These are phyloP conservation scores for Episyrphus balteatus DNA, from an alignment of 1,140 invertebrate genomes.

Conservation along the genomic window DNA sequence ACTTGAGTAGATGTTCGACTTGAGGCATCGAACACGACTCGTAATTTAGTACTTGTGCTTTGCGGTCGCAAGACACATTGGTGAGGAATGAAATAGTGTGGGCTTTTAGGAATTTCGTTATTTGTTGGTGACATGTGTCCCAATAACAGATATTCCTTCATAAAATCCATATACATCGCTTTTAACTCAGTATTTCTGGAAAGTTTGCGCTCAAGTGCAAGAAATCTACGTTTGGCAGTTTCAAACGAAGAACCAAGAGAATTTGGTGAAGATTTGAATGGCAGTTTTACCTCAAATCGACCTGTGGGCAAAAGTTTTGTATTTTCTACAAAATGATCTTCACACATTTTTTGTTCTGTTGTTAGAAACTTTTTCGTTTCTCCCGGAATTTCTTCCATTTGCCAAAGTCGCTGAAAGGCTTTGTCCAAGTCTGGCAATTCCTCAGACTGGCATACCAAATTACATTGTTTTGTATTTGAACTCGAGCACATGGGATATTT, in stretches of 20 bases:
- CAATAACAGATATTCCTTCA: constrained; percentile 26
- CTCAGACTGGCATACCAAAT: not conserved
- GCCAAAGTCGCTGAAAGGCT: constrained; percentile 19
- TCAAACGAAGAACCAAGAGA: constrained; percentile 22
- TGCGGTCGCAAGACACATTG: not conserved
- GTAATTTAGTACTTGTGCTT: constrained; percentile 10
- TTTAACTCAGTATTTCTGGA: constrained; percentile 12
- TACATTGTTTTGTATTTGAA: not conserved
- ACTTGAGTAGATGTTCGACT: constrained; percentile 1
- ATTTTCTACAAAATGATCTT: constrained; percentile 1
- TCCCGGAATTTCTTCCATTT: constrained; percentile 19
- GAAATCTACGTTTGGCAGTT: constrained; percentile 17
- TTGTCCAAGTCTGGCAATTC: not conserved
- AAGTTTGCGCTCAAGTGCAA: constrained; percentile 22
- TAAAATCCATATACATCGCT: constrained; percentile 12
- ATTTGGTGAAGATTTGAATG: constrained; percentile 9
- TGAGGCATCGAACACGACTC: constrained; percentile 4
- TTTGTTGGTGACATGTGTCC: constrained; percentile 29
- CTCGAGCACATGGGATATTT: not conserved
- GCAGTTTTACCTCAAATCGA: constrained; percentile 12
- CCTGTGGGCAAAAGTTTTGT: constrained; percentile 2
- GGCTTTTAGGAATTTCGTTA: constrained; percentile 10
- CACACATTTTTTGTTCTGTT: constrained; percentile 10
- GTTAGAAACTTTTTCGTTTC: not conserved
- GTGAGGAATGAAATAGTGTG: constrained; percentile 16